phyloP scores from a whole-genome alignment of 2,888 invertebrate species.

The Apotomis capreana region DNA sequence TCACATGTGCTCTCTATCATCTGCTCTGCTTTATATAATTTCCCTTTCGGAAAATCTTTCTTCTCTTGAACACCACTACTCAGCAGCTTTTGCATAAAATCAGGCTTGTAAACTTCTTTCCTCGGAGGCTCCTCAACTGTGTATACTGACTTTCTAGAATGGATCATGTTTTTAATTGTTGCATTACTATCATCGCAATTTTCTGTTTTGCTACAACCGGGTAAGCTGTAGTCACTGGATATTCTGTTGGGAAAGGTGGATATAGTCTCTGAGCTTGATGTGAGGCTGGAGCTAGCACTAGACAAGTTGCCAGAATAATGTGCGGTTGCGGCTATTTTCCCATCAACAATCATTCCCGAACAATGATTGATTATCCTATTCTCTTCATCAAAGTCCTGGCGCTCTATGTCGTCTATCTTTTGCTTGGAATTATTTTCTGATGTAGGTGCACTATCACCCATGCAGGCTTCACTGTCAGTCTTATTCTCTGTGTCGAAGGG shows the following conservation, averaged over 20 bases:
- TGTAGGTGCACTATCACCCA: slow-evolving; percentile 53
- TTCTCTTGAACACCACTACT: slow-evolving; percentile 69
- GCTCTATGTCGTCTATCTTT: slow-evolving; percentile 74
- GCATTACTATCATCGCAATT: slow-evolving; percentile 67
- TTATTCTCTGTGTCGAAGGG: slow-evolving; percentile 67
- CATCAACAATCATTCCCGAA: slow-evolving; percentile 71
- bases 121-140: slow-evolving; percentile 49
- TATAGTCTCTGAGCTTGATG: slow-evolving; percentile 75
- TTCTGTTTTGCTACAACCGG: slow-evolving; percentile 72
- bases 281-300: slow-evolving; percentile 70
- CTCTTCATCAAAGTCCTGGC: slow-evolving; percentile 78
- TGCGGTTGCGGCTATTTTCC: slow-evolving; percentile 60
- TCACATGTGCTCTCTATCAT: slow-evolving; percentile 57
- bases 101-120: slow-evolving; percentile 56
- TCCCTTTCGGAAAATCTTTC: slow-evolving; percentile 74
- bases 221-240: slow-evolving; percentile 64
- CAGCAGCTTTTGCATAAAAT: slow-evolving; percentile 76
- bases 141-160: slow-evolving; percentile 57
- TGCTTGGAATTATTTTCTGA: slow-evolving; percentile 58
- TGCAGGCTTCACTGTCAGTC: slow-evolving; percentile 65
- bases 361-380: slow-evolving; percentile 75
- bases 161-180: slow-evolving; percentile 72
- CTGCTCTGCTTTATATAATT: slow-evolving; percentile 71
- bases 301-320: slow-evolving; percentile 67
- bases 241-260: slow-evolving; percentile 66